Percentiles rank a stretch among this genome's conserved stretches.
These are phyloP conservation scores for Grantiella picta DNA, from an alignment of 2,113 vertebrate genomes.

Conservation along the genomic window DNA sequence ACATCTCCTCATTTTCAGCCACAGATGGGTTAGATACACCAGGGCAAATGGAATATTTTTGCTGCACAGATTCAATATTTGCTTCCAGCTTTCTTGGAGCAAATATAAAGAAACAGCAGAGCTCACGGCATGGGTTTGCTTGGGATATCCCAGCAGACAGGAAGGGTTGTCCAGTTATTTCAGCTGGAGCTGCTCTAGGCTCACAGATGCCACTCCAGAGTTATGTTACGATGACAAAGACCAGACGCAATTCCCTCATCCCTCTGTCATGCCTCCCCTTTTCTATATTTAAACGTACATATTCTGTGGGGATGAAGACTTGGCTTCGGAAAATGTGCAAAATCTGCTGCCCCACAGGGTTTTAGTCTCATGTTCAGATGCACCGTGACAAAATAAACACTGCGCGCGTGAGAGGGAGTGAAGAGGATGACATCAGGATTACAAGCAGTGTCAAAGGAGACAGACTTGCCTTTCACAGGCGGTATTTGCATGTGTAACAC, in stretches of 20 bases:
- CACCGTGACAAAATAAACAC: constrained; percentile 40
- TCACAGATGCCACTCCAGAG: not conserved
- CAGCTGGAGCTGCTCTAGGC: constrained; percentile 10
- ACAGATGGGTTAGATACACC: not conserved
- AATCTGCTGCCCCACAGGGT: not conserved
- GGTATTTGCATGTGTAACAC: constrained; percentile 20
- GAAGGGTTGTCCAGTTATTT: not conserved
- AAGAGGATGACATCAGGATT: constrained; percentile 58
- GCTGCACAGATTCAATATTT: not conserved
- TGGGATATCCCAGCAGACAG: not conserved
- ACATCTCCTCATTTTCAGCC: not conserved
- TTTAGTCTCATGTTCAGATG: constrained; percentile 8
- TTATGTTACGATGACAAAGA: not conserved
- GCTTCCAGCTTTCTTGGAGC: not conserved
- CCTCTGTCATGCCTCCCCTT: not conserved
- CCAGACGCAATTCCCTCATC: constrained; percentile 40
- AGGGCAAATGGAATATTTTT: not conserved
- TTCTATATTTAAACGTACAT: not conserved
- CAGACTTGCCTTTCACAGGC: constrained; percentile 45
- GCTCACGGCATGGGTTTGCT: not conserved
- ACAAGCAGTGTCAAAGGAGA: constrained; percentile 42
- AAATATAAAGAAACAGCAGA: not conserved
- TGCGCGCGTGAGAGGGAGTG: not conserved
- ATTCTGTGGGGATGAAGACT: constrained; percentile 7
- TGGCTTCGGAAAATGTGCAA: not conserved